Evolutionary conservation across 2,113 vertebrate species (phyloP).

Genomic region (Gyps fulvus): DNA sequence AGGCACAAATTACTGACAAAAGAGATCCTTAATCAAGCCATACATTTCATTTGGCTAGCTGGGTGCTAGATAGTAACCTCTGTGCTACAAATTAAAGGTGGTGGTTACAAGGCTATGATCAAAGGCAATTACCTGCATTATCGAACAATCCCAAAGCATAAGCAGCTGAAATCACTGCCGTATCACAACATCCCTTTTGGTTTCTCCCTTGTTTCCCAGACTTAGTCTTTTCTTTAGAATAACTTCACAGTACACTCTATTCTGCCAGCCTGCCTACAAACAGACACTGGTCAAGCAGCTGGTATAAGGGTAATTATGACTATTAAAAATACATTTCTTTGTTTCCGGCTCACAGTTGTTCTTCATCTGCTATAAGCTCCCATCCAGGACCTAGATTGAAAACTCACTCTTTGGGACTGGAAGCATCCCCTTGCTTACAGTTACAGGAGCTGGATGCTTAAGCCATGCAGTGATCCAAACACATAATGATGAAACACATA

Average conservation of each 20-base stretch:
- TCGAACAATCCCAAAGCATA: background rate
- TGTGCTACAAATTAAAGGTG: constrained; percentile 32
- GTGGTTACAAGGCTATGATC: constrained; percentile 22
- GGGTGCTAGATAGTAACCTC: constrained; percentile 57
- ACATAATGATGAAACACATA: background rate
- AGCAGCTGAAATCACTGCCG: background rate
- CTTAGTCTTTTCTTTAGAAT: background rate
- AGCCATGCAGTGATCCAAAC: background rate
- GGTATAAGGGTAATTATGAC: background rate
- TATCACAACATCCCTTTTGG: background rate
- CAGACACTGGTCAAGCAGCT: background rate
- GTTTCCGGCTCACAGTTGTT: background rate
- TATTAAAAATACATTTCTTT: background rate
- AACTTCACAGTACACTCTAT: background rate
- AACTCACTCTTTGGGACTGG: background rate
- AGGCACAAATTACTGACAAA: constrained; percentile 81
- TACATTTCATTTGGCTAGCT: constrained; percentile 78
- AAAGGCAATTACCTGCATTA: constrained; percentile 24
- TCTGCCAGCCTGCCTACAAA: background rate
- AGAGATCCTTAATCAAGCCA: constrained; percentile 77
- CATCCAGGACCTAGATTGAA: background rate
- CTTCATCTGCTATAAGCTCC: background rate
- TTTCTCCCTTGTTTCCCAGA: background rate
- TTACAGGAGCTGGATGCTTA: background rate
- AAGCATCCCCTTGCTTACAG: background rate